phyloP scores from a whole-genome alignment of 1,140 invertebrate genomes.

The Sinella curviseta region DNA sequence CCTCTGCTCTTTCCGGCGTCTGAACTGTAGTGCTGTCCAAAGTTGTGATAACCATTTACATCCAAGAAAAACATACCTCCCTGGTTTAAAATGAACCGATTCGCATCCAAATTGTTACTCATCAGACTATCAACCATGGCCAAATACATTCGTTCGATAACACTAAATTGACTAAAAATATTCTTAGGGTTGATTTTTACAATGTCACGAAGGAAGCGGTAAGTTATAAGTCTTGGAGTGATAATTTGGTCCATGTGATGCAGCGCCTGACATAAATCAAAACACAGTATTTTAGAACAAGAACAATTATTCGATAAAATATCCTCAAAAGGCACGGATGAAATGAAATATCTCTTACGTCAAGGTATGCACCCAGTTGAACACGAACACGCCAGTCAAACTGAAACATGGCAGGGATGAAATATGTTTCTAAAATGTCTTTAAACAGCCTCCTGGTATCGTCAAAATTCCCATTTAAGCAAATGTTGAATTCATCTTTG shows the following conservation, averaged over 20 bases:
- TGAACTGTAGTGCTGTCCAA: not conserved
- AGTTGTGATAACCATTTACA: conserved; percentile 1
- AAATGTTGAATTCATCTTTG: conserved; percentile 54
- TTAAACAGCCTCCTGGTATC: not conserved
- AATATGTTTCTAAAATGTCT: conserved; percentile 15
- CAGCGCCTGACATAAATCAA: conserved; percentile 16
- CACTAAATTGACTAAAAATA: not conserved
- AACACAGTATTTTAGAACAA: too few relatives aligned
- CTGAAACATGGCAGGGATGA: not conserved
- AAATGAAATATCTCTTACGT: not conserved
- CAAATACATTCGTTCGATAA: not conserved
- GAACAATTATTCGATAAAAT: not conserved
- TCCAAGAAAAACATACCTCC: not conserved
- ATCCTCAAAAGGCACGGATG: not conserved
- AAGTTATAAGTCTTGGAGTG: not conserved
- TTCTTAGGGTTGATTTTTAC: not conserved
- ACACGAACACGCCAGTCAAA: not conserved
- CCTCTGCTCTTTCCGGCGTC: not conserved
- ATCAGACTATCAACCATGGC: not conserved
- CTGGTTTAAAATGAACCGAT: not conserved
- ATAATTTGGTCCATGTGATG: conserved; percentile 9
- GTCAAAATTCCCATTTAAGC: not conserved
- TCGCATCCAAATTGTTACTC: conserved; percentile 14
- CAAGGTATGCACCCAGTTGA: conserved; percentile 1
- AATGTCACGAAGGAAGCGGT: conserved; percentile 7